Base-by-base conservation (phyloP, 2,888 invertebrate genomes). In the Ennomos quercinarius region DNA sequence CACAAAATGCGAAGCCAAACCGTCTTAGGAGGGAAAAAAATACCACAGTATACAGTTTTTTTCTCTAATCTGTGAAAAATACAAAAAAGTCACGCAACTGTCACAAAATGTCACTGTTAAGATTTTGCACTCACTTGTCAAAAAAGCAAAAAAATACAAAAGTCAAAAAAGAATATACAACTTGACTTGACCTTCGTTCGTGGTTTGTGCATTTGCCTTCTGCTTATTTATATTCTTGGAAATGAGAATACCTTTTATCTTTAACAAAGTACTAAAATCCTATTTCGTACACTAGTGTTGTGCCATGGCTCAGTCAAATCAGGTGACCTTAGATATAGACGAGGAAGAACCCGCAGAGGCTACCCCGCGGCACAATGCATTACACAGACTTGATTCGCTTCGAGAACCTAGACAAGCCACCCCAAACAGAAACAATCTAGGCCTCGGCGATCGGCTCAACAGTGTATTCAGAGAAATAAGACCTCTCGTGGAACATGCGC, bases 401-500 rank as follows among this genome's bases (percentile, higher is more conserved):
- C 47, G 67, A 42, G 78, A 81, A 70, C 55, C 86, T 54, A 85
- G 92, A 67, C 78, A 81, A 64, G 67, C 77, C 53, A 73, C 73
- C 63, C 68, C 81, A 47, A 83, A 78, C 64, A 86, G 90, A 66
- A 86, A 69, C 72, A 88, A 84, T 72, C 63, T 90, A 62, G 89
- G 92, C 41, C 74, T 92, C 41, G 90, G 91, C 10, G 92, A 92
- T 63, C 86, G 91, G 12, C 80, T 92, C 17, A 89, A 88, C 61
- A 89, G 76, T 77, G 90, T 91, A 12, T 89, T 95, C 63, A 93
- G 95, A 72, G 95, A 94, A 83, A 94, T 95, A 51, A 92, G 95
- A 72, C 95, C 95, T n/a, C 85, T 95, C 8, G 94, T 95, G 10
- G 94, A 95, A 83, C 93, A 94, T 75, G 94, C 94, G 49, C 89